These are phyloP conservation scores for Notolabrus celidotus DNA, from an alignment of 2,797 vertebrate genomes.

Conservation along the genomic window DNA sequence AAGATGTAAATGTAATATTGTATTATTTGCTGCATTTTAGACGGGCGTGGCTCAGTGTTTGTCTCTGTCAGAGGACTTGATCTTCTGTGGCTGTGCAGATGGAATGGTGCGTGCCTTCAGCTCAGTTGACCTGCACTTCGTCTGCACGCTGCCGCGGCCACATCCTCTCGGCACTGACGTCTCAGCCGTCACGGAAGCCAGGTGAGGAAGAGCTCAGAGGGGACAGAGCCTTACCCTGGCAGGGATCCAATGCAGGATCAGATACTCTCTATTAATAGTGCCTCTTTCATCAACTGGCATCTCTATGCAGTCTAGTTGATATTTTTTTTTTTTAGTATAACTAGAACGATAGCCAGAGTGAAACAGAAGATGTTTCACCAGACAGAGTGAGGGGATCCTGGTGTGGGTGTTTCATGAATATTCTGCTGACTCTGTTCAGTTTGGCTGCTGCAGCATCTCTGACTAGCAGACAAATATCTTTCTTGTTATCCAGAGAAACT, in stretches of 20 bases:
- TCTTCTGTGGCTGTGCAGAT: constrained; percentile 96
- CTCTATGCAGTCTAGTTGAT: background rate
- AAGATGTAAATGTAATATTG: background rate
- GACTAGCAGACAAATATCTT: constrained; percentile 2
- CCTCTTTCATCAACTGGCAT: constrained; percentile 32
- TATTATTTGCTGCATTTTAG: constrained; percentile 69
- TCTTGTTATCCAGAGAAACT: background rate
- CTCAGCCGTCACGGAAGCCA: constrained; percentile 87
- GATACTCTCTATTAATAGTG: constrained; percentile 41
- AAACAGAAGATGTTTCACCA: background rate
- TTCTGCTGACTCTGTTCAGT: background rate
- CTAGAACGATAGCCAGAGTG: background rate
- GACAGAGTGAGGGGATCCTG: background rate
- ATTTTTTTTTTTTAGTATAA: background rate
- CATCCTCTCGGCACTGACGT: constrained; percentile 90
- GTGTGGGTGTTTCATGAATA: constrained; percentile 2
- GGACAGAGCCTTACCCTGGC: constrained; percentile 29
- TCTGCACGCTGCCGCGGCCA: constrained; percentile 91
- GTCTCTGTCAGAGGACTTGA: constrained; percentile 91
- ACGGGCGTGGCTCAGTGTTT: constrained; percentile 91
- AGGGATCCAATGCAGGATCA: constrained; percentile 40
- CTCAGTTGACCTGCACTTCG: constrained; percentile 89
- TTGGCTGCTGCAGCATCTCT: background rate
- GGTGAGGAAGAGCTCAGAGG: constrained; percentile 80
- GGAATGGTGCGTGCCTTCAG: constrained; percentile 93